Percentiles rank a stretch among this genome's conserved stretches.
Evolutionary conservation across 2,797 vertebrate species (phyloP).

Genomic region (Betta splendens): DNA sequence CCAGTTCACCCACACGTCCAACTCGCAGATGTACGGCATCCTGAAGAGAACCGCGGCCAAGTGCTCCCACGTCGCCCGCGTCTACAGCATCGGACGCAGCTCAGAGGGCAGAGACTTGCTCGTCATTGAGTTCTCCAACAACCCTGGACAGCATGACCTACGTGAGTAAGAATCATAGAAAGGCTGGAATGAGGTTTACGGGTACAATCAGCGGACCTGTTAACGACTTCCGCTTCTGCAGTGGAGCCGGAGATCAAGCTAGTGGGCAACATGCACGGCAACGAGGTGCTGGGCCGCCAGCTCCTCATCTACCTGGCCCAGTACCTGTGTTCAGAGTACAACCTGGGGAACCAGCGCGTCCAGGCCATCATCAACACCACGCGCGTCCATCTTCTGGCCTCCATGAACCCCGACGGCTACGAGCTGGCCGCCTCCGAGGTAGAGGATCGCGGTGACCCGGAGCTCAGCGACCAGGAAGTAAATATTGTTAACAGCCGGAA

Average conservation of each 20-base stretch:
- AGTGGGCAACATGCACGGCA: slow-evolving; percentile 96
- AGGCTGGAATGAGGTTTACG: too few species aligned
- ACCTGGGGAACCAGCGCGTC: slow-evolving; percentile 87
- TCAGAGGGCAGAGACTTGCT: slow-evolving; percentile 91
- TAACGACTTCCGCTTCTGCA: slow-evolving; percentile 59
- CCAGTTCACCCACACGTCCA: slow-evolving; percentile 89
- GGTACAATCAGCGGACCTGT: too few species aligned
- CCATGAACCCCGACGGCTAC: slow-evolving; percentile 98
- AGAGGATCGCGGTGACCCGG: slow-evolving; percentile 83
- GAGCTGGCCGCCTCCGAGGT: slow-evolving; percentile 95
- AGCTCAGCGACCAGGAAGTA: slow-evolving; percentile 84
- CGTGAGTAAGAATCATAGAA: slow-evolving; percentile 82
- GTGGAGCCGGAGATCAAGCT: slow-evolving; percentile 96
- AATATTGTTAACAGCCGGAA: slow-evolving; percentile 76
- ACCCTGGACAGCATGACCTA: slow-evolving; percentile 92
- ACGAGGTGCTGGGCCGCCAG: slow-evolving; percentile 94
- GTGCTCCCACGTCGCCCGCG: slow-evolving; percentile 88
- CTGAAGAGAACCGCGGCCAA: slow-evolving; percentile 89
- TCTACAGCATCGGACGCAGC: slow-evolving; percentile 96
- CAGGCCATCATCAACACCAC: slow-evolving; percentile 92
- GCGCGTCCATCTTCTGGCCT: slow-evolving; percentile 93
- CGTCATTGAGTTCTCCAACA: slow-evolving; percentile 92
- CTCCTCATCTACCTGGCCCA: slow-evolving; percentile 93
- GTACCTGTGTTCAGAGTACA: slow-evolving; percentile 94
- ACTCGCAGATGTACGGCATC: slow-evolving; percentile 88